Evolutionary conservation across 2,888 invertebrate genomes (phyloP), one percentile per base, ranked within the genome.

Genomic region (Chromoteleia sp.): DNA sequence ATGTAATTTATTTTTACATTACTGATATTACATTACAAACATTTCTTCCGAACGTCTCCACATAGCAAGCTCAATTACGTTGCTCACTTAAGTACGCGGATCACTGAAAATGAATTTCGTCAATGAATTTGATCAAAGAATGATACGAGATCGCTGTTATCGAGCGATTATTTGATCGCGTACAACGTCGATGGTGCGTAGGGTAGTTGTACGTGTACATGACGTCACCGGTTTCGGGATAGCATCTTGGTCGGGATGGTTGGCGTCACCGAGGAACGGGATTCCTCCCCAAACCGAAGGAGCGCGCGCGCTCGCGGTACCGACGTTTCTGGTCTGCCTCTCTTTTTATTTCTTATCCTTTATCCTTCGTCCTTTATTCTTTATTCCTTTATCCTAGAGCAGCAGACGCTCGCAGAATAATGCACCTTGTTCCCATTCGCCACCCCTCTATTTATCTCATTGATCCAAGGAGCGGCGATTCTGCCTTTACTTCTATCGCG

Each of bases 381-480:
- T 78, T 63, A 78, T 71, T 71, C 78, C 78, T 86, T 86, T 85
- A 86, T 85, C 84, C 85, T 81, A 83, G 79, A 84, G 83, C 84
- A 77, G 79, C 84, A 83, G 83, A 82, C 84, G 83, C 83, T 83
- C 84, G 75, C 75, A 84, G 85, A 87, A 90, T 89, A 88, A 90
- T 88, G 85, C 88, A 85, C 90, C 91, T 90, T 90, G 91, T 91
- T 91, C 86, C 84, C 83, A 85, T 84, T 86, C 83, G 73, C 68
- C 80, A 61, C 73, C 59, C 85, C 82, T 82, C 78, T 83, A 83
- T 84, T 85, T 84, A 79, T 85, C 83, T 82, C 84, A 80, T 79
- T 81, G 71, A 77, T 78, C 84, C 76, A 81, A 75, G 77, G 43
- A 73, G 45, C 76, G 48, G 56, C 45, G 56, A 1, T 33, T 8